Evolutionary conservation across 2,888 invertebrate species (phyloP), one percentile per base, ranked within the genome.

Genomic region (Koerneria pararmatus): DNA sequence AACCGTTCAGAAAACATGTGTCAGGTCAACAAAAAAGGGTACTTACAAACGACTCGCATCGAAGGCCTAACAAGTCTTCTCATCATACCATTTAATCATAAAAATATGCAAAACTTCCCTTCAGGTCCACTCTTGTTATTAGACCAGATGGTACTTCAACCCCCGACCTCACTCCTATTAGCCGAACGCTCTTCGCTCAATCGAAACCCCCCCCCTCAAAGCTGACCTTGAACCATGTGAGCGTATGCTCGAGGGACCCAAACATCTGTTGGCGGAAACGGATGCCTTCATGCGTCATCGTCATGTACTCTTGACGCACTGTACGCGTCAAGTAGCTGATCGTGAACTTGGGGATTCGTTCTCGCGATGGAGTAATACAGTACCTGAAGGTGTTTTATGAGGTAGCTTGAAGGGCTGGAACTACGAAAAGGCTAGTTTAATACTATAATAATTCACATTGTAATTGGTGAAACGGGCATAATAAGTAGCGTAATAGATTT

Each of bases 161-260:
- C n/a, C n/a, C n/a, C n/a, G n/a, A n/a, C n/a, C n/a, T n/a, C n/a
- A n/a, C n/a, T n/a, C n/a, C n/a, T n/a, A n/a, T n/a, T n/a, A n/a
- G n/a, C n/a, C n/a, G n/a, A n/a, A n/a, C n/a, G n/a, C n/a, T n/a
- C n/a, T n/a, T n/a, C n/a, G n/a, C n/a, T n/a, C n/a, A n/a, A n/a
- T n/a, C n/a, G n/a, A n/a, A n/a, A n/a, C n/a, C n/a, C 46, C 46
- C n/a, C n/a, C n/a, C n/a, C n/a, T n/a, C n/a, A n/a, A 93, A 98
- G 84, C 98, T 94, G 85, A 93, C 93, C 84, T 99, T 99, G 85
- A 98, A 98, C 95, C 95, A 98, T 69, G 91, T 90, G 79, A 99
- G 88, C 68, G 97, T 84, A 15, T 88, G 87, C 51, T 88, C 88
- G 0, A 94, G 87, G 0, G 91, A 89, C 74, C 91, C 90, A 85